These are phyloP conservation scores for Phalloptychus januarius DNA, from an alignment of 2,797 vertebrate species.

Conservation along the genomic window DNA sequence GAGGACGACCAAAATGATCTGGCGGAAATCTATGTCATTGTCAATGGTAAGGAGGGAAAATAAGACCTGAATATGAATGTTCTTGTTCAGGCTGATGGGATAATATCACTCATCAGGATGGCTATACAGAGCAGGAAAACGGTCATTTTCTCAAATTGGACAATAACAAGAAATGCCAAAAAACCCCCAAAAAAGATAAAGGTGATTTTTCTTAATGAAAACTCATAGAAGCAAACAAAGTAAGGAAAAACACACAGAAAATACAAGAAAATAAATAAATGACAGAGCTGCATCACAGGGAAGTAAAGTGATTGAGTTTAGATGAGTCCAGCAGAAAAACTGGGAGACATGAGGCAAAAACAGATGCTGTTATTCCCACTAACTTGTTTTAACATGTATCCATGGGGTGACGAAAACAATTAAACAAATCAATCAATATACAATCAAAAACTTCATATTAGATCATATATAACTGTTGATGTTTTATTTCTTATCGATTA, in stretches of 20 bases:
- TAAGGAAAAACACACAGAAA: background rate
- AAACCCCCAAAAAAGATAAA: background rate
- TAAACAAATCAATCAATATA: background rate
- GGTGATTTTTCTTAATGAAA: background rate
- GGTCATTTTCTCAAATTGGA: background rate
- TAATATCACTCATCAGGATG: background rate
- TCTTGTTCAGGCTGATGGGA: background rate
- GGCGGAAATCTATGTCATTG: conserved; percentile 87
- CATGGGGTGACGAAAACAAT: background rate
- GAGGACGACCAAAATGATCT: conserved; percentile 30
- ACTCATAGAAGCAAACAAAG: background rate
- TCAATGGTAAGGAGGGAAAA: conserved; percentile 82
- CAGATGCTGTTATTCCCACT: background rate
- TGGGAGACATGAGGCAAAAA: background rate
- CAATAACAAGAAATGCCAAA: background rate
- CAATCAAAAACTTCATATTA: background rate
- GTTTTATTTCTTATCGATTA: too few species aligned
- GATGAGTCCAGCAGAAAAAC: background rate
- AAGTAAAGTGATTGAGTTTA: background rate
- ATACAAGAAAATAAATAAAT: background rate
- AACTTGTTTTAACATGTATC: background rate
- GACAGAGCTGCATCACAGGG: background rate
- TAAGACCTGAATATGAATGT: background rate
- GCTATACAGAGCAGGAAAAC: background rate
- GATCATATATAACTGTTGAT: background rate